Conservation (phyloP, 2,113 vertebrate genomes). For the Hiodon alosoides region DNA sequence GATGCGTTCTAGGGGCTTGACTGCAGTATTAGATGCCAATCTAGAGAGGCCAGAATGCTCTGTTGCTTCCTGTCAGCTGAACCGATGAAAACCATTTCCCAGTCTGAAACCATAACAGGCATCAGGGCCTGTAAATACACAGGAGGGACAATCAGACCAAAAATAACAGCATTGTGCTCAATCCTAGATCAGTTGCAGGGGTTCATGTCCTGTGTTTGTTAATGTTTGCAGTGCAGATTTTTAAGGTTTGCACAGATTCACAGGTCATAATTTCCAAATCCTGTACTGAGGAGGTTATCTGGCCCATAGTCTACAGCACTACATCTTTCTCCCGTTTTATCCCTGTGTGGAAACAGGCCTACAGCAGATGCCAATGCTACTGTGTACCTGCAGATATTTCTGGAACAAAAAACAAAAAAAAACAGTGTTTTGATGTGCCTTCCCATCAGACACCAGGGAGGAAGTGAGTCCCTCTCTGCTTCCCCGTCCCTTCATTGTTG, state of each 20-base stretch:
- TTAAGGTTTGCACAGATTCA: not conserved
- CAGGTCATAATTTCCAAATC: too few relatives aligned
- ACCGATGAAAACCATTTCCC: conserved; percentile 30
- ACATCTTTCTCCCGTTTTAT: too few relatives aligned
- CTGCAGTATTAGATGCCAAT: conserved; percentile 17
- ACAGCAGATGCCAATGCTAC: not conserved
- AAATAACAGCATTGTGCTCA: conserved; percentile 31
- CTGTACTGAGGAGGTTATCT: too few relatives aligned
- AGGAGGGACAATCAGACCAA: conserved; percentile 19
- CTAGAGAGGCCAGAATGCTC: not conserved
- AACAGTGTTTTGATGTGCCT: not conserved
- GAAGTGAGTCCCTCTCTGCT: conserved; percentile 53
- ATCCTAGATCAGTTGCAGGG: not conserved
- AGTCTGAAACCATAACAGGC: conserved; percentile 22
- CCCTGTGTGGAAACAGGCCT: too few relatives aligned
- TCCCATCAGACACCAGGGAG: conserved; percentile 50
- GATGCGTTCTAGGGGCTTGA: not conserved
- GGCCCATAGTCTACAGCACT: too few relatives aligned
- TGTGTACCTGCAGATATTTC: not conserved
- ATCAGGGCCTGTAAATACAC: conserved; percentile 15
- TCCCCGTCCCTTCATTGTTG: conserved; percentile 52
- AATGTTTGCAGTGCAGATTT: not conserved
- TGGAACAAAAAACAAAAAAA: too few relatives aligned
- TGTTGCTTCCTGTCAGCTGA: conserved; percentile 40
- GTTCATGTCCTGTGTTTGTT: not conserved